phyloP scores from a whole-genome alignment of 2,888 invertebrate genomes.

The Hipparchia sbordonii region DNA sequence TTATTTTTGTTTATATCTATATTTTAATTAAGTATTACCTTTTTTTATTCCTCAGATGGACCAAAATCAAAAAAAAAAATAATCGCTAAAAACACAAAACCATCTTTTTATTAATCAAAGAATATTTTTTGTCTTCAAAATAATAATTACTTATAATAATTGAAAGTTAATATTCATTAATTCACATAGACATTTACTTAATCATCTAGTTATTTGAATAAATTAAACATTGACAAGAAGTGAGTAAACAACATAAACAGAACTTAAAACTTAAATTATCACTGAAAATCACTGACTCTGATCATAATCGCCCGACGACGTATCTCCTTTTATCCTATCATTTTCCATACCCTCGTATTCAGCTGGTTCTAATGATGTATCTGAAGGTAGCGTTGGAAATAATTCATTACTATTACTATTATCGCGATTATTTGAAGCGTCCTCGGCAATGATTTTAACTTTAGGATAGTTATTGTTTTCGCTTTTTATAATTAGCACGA shows the following conservation, averaged over 20 bases:
- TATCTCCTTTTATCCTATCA: slow-evolving; percentile 6
- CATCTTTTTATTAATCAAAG: too few relatives aligned
- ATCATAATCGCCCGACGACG: slow-evolving; percentile 2
- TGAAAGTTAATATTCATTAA: too few relatives aligned
- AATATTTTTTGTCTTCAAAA: too few relatives aligned
- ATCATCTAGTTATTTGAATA: slow-evolving; percentile 6
- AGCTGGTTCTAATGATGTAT: background rate
- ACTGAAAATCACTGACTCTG: slow-evolving; percentile 1
- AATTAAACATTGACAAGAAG: slow-evolving; percentile 3
- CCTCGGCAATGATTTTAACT: slow-evolving; percentile 32
- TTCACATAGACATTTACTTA: background rate
- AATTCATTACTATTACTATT: background rate
- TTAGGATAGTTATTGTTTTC: slow-evolving; percentile 28
- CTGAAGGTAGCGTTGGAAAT: slow-evolving; percentile 1
- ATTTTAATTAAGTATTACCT: too few relatives aligned
- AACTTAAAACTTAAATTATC: background rate
- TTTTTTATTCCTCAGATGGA: too few relatives aligned
- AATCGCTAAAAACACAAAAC: too few relatives aligned
- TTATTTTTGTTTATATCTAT: too few relatives aligned
- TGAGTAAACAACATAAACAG: background rate
- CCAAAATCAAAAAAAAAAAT: too few relatives aligned
- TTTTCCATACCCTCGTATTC: slow-evolving; percentile 18
- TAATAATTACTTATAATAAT: too few relatives aligned
- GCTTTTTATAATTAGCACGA: slow-evolving; percentile 29
- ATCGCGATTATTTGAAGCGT: background rate